Evolutionary conservation across 2,113 vertebrate species (phyloP), one percentile per base, ranked within the genome.

Genomic region (Chaenogobius annularis): DNA sequence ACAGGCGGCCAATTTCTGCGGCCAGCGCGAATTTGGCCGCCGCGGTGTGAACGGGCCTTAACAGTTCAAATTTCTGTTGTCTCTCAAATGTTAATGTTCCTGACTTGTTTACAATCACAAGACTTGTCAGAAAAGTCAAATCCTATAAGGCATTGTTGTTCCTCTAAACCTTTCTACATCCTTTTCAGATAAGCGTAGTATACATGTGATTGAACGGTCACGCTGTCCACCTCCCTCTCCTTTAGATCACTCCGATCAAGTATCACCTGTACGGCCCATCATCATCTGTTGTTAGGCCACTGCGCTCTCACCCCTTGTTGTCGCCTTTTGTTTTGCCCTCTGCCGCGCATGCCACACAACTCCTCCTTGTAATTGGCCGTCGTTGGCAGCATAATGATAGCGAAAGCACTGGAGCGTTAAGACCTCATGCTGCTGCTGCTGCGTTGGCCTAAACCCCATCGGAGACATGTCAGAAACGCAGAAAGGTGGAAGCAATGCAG

Each of bases 401-500:
- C 44, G 82, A 22, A 79, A 85, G 83, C 81, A 69, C 75, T 26
- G 17, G 83, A 83, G 86, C 85, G 20, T 90, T 87, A 88, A 83
- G 83, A 37, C 84, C 72, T 82, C 88, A 84, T 31, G 70, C 64
- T n/a, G 64, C 75, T 75, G 19, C 59, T 22, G 61, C 70, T 23
- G 70, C 55, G 74, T 69, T 73, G 72, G 70, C 84, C 61, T 35
- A 50, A 78, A 76, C 62, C 69, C 61, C 61, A n/a, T 37, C 58
- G 77, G 79, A 83, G 79, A 88, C 81, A 84, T 89, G 85, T 90
- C 87, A 88, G 72, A 72, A 73, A 86, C 85, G 70, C 89, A 83
- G 85, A 79, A 80, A 88, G 81, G 89, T 88, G 89, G 90, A 91
- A 92, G 87, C 81, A 71, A 85, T 85, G 84, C 67, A 72, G 83